Conservation (phyloP, 2,113 vertebrate genomes). For the Bambusicola thoracicus region DNA sequence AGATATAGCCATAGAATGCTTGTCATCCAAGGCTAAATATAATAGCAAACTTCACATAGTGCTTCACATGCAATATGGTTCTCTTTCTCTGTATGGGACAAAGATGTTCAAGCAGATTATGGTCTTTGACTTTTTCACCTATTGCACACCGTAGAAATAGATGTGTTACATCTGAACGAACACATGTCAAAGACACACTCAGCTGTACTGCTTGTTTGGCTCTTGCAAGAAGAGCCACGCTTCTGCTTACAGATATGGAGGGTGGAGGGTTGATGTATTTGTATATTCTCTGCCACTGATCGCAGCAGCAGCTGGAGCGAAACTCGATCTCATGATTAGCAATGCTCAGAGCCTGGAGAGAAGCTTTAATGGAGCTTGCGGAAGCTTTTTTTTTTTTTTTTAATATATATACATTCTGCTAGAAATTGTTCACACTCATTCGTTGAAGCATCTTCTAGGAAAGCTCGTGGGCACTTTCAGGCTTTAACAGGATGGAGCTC, state of each 20-base stretch:
- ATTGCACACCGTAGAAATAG: not conserved
- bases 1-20: not conserved
- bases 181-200: fast-evolving
- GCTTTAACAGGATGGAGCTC: slow-evolving; percentile 34
- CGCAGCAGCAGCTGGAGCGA: not conserved
- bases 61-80: not conserved
- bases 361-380: slow-evolving; percentile 38
- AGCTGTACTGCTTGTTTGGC: not conserved
- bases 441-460: slow-evolving; percentile 39
- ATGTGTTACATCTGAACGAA: not conserved
- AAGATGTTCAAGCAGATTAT: not conserved
- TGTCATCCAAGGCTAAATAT: not conserved
- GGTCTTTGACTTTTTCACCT: not conserved
- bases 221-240: not conserved
- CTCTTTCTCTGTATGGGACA: not conserved
- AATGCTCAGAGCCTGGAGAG: slow-evolving; percentile 26
- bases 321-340: not conserved
- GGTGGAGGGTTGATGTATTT: not conserved
- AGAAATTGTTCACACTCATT: slow-evolving; percentile 29
- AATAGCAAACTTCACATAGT: not conserved
- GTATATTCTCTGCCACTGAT: not conserved
- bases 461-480: slow-evolving; percentile 20
- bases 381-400: not conserved
- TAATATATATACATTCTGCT: not conserved
- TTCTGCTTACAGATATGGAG: not conserved